Evolutionary conservation across 1,140 invertebrate species (phyloP), one percentile per base, ranked within the genome.

Genomic region (Diuraphis noxia): DNA sequence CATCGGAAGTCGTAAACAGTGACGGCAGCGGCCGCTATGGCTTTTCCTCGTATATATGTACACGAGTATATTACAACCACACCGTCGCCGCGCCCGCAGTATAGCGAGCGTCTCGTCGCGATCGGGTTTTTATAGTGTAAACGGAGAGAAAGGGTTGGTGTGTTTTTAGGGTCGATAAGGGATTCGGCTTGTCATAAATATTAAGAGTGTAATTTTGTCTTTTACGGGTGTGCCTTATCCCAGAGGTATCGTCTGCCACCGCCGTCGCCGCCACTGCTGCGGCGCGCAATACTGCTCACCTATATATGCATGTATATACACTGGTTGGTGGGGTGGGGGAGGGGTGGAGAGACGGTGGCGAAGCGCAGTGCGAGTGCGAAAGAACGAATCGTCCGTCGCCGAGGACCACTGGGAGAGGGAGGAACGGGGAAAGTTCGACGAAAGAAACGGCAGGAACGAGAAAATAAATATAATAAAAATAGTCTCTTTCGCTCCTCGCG

Each of bases 181-280:
- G 89, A 91, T 91, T 91, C 89, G 43, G 89, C 89, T 91, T 52
- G 89, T 91, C 89, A 91, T 91, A 91, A 91, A 91, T 91, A 91
- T 91, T 91, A 91, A 91, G 89, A 91, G 89, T 91, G 89, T 91
- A 91, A 91, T 91, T 91, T 91, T 91, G 89, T 91, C 89, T 91
- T 91, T 91, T 91, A 91, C 89, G 89, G 89, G 89, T 82, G 89
- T 82, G 89, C 89, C 77, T 91, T 49, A 91, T 91, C 89, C 89
- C 89, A 91, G 89, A 91, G 89, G 89, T 91, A 91, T 91, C 72
- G 89, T 91, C 89, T 36, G 40, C 63, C 43, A 38, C 25, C 56
- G 21, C 23, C 17, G 56, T 23, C 23, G 38, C 30, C 23, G 38
- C 86, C 23, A 36, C 85, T 56, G 49, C 40, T 56, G 63, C 13